phyloP scores from a whole-genome alignment of 2,888 invertebrate genomes.

The Dastarcus helophoroides region DNA sequence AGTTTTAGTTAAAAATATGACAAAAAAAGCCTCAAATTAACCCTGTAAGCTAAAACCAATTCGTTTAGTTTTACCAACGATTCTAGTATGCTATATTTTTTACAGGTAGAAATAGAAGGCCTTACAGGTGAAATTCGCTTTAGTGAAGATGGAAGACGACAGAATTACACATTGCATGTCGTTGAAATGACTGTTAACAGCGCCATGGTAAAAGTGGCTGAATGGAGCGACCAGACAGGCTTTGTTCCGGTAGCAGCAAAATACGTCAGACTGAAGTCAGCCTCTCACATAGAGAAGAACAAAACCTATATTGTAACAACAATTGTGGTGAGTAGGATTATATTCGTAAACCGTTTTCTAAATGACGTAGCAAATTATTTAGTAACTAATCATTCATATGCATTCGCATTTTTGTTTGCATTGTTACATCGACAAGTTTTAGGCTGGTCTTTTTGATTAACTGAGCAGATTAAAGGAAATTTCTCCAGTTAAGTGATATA shows the following conservation, averaged over 20 bases:
- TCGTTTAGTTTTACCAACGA: no score
- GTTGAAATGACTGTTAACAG: conserved; percentile 92
- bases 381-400: not conserved
- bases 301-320: conserved; percentile 81
- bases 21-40: no score
- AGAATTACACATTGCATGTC: conserved; percentile 81
- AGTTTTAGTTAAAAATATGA: no score
- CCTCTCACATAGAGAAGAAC: conserved; percentile 64
- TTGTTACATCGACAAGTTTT: no score
- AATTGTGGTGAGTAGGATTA: conserved; percentile 49
- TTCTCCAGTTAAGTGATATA: no score
- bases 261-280: conserved; percentile 59
- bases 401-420: not conserved
- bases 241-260: conserved; percentile 64
- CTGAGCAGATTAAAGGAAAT: no score
- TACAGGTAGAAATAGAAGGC: conserved; percentile 81
- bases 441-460: no score
- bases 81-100: conserved; percentile 18
- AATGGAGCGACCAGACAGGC: conserved; percentile 75
- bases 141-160: conserved; percentile 78
- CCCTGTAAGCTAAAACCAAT: no score
- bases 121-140: conserved; percentile 85
- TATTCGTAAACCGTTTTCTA: no score
- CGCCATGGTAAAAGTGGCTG: conserved; percentile 83
- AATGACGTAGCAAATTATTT: conserved; percentile 2